Evolutionary conservation across 2,113 vertebrate genomes (phyloP).

Genomic region (Ceuthmochares aereus): DNA sequence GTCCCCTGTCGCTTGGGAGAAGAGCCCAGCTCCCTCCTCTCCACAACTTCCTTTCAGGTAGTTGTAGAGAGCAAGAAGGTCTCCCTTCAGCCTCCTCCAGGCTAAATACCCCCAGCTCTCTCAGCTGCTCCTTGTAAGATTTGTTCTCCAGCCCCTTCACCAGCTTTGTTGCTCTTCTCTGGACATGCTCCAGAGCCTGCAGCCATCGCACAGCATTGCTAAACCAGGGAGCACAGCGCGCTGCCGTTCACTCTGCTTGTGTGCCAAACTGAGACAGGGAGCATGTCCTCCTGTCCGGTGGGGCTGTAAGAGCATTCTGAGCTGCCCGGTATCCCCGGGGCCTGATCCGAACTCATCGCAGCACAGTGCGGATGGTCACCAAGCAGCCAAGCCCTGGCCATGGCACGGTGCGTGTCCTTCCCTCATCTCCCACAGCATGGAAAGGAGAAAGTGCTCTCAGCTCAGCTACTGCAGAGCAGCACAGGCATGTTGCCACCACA

Average conservation of each 20-base stretch:
- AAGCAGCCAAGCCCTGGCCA: neutral
- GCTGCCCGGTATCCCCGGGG: neutral
- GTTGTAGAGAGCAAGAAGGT: too few relatives aligned
- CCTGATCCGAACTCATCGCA: neutral
- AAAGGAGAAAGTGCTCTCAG: neutral
- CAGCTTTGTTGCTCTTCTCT: too few relatives aligned
- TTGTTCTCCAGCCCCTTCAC: too few relatives aligned
- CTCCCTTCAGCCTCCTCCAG: too few relatives aligned
- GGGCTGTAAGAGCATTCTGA: neutral
- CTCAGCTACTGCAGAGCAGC: neutral
- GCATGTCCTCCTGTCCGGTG: neutral
- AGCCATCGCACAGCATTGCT: neutral
- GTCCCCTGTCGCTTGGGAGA: too few relatives aligned
- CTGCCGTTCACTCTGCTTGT: neutral
- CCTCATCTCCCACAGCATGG: neutral
- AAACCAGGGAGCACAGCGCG: rapidly evolving
- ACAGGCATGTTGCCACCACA: neutral
- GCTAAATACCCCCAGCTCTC: too few relatives aligned
- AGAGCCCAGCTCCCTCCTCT: too few relatives aligned
- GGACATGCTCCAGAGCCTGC: too few relatives aligned
- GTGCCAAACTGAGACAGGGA: neutral
- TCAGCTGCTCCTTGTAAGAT: too few relatives aligned
- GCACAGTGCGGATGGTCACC: neutral
- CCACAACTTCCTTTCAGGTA: too few relatives aligned
- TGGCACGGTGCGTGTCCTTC: rapidly evolving